These are phyloP conservation scores for Hapalemur alaotrensis DNA, from an alignment of 2,797 vertebrate genomes.

Conservation along the genomic window DNA sequence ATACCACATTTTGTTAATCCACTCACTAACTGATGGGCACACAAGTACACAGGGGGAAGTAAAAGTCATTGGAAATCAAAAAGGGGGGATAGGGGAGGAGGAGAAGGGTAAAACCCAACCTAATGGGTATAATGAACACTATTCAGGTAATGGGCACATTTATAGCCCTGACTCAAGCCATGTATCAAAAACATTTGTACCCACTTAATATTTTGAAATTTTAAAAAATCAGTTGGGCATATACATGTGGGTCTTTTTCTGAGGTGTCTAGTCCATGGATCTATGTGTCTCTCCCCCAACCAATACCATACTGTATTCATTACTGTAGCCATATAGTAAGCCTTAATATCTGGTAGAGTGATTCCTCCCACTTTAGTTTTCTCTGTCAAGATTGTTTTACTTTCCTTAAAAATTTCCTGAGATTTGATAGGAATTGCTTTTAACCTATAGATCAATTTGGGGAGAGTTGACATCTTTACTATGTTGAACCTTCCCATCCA, in stretches of 20 bases:
- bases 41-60: neutral
- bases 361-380: neutral
- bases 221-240: neutral
- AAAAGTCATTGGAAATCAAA: neutral
- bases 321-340: neutral
- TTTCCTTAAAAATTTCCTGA: neutral
- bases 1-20: neutral
- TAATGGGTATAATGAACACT: neutral
- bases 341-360: neutral
- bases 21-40: neutral
- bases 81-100: neutral
- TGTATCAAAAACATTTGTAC: neutral
- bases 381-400: neutral
- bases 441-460: neutral
- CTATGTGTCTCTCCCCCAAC: neutral
- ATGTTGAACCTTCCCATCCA: neutral
- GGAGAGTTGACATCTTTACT: neutral
- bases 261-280: neutral
- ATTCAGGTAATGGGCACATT: neutral
- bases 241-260: neutral
- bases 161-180: neutral
- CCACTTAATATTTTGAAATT: neutral
- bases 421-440: slow-evolving; percentile 9
- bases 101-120: neutral
- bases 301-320: neutral